Percentiles rank a stretch among this genome's conserved stretches.
phyloP scores from a whole-genome alignment of 2,113 vertebrate genomes.

The Vombatus ursinus region DNA sequence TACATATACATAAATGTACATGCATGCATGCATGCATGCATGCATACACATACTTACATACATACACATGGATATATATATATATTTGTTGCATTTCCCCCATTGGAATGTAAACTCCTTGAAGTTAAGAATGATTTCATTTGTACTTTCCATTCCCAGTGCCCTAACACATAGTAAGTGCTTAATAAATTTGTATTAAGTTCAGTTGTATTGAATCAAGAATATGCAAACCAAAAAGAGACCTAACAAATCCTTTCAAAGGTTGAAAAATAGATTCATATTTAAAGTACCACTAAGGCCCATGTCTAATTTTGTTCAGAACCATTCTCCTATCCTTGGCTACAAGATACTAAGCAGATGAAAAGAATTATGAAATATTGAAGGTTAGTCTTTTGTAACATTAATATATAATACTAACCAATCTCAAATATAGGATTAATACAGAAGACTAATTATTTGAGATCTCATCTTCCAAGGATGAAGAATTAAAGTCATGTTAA shows the following conservation, averaged over 20 bases:
- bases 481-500: not conserved
- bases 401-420: not conserved
- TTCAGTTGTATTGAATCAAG: not conserved
- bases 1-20: not conserved
- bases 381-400: not conserved
- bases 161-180: not conserved
- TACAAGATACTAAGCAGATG: not conserved
- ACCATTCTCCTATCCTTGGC: not conserved
- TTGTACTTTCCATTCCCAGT: not conserved
- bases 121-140: not conserved
- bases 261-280: not conserved
- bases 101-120: not conserved
- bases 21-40: no score
- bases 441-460: not conserved
- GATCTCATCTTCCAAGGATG: not conserved
- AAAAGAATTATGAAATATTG: not conserved
- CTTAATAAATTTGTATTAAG: no score
- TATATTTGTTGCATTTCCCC: not conserved
- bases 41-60: no score
- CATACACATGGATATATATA: no score
- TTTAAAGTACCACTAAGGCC: not conserved
- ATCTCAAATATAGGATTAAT: not conserved
- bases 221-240: not conserved
- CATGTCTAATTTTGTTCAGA: not conserved
- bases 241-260: not conserved